Evolutionary conservation across 2,888 invertebrate genomes (phyloP).

Genomic region (Caenorhabditis doughertyi): DNA sequence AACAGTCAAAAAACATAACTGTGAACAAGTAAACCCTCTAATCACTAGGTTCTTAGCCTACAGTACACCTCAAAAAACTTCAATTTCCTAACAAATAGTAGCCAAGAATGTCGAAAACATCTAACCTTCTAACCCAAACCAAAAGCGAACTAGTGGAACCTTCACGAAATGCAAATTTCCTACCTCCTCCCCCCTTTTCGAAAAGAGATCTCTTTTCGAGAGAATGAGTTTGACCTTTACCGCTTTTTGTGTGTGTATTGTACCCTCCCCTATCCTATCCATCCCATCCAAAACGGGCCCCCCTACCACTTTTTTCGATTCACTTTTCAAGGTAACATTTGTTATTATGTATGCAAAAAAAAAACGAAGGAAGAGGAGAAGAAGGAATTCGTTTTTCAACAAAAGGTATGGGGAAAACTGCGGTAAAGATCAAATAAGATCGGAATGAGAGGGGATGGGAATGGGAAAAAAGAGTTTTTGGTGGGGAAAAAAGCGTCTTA

Average conservation of each 20-base stretch:
- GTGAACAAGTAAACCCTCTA: too few relatives aligned
- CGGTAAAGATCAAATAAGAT: constrained; percentile 12
- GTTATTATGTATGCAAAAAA: too few relatives aligned
- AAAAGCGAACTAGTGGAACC: neutral
- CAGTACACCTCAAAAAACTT: too few relatives aligned
- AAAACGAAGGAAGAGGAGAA: too few relatives aligned
- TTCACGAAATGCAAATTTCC: constrained; percentile 12
- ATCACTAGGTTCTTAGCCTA: too few relatives aligned
- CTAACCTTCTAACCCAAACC: neutral
- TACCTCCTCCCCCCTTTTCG: too few relatives aligned
- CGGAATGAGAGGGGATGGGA: neutral
- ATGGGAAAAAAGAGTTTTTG: neutral
- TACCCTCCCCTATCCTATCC: neutral
- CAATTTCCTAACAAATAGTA: too few relatives aligned
- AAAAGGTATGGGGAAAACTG: neutral
- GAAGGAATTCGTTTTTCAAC: constrained; percentile 4
- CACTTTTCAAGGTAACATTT: constrained; percentile 36
- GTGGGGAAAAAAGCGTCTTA: too few relatives aligned
- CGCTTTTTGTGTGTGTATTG: neutral
- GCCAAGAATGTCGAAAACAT: too few relatives aligned
- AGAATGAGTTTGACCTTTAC: constrained; percentile 34
- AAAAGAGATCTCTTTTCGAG: too few relatives aligned
- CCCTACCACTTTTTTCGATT: constrained; percentile 14
- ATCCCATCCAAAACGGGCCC: constrained; percentile 23
- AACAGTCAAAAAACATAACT: neutral